Base-by-base conservation (phyloP, 2,113 vertebrate species). In the Melanocharis versteri region DNA sequence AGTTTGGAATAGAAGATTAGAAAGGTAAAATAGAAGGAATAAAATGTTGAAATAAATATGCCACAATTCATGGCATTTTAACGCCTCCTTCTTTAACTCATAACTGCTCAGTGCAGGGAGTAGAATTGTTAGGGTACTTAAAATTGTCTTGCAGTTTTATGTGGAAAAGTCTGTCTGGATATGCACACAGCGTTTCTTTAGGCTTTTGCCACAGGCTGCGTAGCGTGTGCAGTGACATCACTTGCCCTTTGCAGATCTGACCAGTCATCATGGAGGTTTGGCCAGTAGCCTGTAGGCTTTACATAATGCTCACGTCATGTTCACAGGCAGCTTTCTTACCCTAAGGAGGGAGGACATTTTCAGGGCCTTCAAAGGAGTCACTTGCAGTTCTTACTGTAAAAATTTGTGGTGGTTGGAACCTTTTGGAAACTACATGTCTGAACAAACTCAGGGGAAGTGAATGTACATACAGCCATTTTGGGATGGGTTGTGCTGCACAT, bases 141-240 rank as follows among this genome's bases (percentile, higher is more conserved):
- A 40, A 91, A 82, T 12, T 51, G 28, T 57, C 37, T 48, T 87
- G 42, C 3, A 12, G 2, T 83, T 91, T 88, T 71, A 17, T 0
- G 0, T 64, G 65, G 39, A 37, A 68, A 71, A 48, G 33, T 68
- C 44, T 87, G 69, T 2, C 61, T 87, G 39, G 22, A 6, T 76
- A 23, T 14, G n/a, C 44, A 27, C 22, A 27, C 4, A 45, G 39
- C 15, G 9, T 87, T 91, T 86, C 51, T 75, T 82, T 9, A 79
- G 54, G 18, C 19, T 71, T 89, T 68, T 89, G 39, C 47, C 13
- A 9, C 15, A 39, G 19, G 27, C 39, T 76, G 53, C 31, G 65
- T 56, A 69, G 40, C 0, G 0, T 48, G 28, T 17, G 5, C 31
- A 19, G n/a, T 51, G 40, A 8, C 8, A 27, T 83, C 61, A 39